Evolutionary conservation across 2,888 invertebrate genomes (phyloP).

Genomic region (Ophioninae sp.): DNA sequence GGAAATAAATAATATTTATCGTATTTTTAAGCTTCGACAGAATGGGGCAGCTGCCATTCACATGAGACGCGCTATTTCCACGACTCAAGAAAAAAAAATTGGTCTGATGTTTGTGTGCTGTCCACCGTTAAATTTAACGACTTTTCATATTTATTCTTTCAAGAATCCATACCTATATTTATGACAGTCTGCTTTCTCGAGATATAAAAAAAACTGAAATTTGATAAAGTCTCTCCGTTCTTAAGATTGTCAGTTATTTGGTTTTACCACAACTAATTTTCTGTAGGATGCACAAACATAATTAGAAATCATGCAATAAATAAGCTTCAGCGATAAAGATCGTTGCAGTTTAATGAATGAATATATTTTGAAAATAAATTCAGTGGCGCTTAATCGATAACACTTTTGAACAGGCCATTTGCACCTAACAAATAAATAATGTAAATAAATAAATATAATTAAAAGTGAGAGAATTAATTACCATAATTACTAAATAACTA

Average conservation of each 20-base stretch:
- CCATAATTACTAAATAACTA: background rate
- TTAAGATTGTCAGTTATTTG: background rate
- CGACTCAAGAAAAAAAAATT: background rate
- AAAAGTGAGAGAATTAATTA: background rate
- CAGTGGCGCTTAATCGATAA: too few relatives aligned
- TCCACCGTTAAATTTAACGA: slow-evolving; percentile 35
- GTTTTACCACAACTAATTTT: background rate
- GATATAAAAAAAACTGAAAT: background rate
- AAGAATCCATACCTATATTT: slow-evolving; percentile 5
- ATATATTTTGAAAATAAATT: too few relatives aligned
- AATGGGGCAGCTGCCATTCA: slow-evolving; percentile 21
- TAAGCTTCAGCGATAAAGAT: background rate
- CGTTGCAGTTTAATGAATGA: background rate
- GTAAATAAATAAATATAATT: background rate
- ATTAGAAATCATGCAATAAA: background rate
- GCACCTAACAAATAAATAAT: background rate
- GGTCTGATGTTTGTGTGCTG: background rate
- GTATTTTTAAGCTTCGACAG: slow-evolving; percentile 24
- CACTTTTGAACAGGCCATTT: background rate
- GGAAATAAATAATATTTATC: slow-evolving; percentile 57
- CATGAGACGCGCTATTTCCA: slow-evolving; percentile 18
- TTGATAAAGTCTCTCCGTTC: background rate
- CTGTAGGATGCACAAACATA: background rate
- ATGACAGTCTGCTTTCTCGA: slow-evolving; percentile 11
- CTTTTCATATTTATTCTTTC: slow-evolving; percentile 33